Percentiles rank a stretch among this genome's conserved stretches.
Conservation (phyloP, 2,888 invertebrate genomes). For the Drosophila incognita region DNA sequence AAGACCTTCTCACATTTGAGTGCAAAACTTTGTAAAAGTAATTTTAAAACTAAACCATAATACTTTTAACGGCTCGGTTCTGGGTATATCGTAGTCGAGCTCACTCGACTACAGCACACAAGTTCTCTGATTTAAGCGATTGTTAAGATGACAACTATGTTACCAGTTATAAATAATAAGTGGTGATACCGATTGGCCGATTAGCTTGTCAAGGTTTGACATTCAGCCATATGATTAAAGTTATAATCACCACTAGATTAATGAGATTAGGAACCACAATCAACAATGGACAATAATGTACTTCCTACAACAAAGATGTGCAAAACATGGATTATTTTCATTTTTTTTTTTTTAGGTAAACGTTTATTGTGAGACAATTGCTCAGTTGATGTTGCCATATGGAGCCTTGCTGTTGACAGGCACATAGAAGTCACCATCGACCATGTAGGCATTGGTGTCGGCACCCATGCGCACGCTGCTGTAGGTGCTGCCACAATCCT, state of each 20-base stretch:
- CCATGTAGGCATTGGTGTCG: slow-evolving; percentile 72
- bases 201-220: slow-evolving; percentile 38
- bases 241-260: slow-evolving; percentile 17
- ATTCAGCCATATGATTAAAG: slow-evolving; percentile 12
- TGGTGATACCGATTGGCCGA: neutral
- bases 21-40: no score
- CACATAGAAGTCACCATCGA: slow-evolving; percentile 82
- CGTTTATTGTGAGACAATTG: slow-evolving; percentile 31
- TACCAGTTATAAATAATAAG: neutral
- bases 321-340: neutral
- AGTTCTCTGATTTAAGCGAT: slow-evolving; percentile 19
- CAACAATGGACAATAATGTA: neutral
- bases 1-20: no score
- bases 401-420: slow-evolving; percentile 80
- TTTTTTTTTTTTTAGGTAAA: slow-evolving; percentile 2
- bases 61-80: no score
- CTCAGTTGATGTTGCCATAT: slow-evolving; percentile 72
- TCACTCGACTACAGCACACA: no score
- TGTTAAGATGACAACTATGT: slow-evolving; percentile 12
- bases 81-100: no score
- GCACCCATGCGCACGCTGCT: slow-evolving; percentile 81
- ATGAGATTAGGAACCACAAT: neutral
- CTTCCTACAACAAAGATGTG: neutral
- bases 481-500: slow-evolving; percentile 70
- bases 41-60: no score